Base-by-base conservation (phyloP, 2,888 invertebrate species). In the Tribolium freemani region DNA sequence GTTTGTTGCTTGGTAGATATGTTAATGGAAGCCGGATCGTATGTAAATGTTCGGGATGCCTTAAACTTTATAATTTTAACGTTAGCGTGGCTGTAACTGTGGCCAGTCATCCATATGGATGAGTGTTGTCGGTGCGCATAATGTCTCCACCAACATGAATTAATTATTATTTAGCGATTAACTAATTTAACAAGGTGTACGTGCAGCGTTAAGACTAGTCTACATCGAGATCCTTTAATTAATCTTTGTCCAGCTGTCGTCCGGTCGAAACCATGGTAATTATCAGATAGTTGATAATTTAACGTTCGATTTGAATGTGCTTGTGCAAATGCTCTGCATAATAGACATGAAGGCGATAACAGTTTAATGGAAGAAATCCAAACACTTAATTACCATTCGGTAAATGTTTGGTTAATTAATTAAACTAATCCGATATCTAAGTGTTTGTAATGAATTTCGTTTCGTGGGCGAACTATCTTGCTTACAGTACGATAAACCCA, bases 21-120 rank as follows among this genome's bases (percentile, higher is more conserved):
- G 77, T 73, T 75, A 77, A 77, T 76, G 75, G 76, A 71, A 71
- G 69, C 71, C 74, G 75, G 73, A 76, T 76, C 66, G 72, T 76
- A 75, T 76, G 78, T 77, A 76, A 77, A 76, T 75, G 68, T 67
- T 69, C 72, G 73, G 74, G 74, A 76, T 76, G 68, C 71, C 72
- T 70, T 61, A 73, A 72, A 75, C 67, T 75, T 72, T 72, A 69
- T 76, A 75, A 74, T 75, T 71, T 75, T 73, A 72, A 75, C 71
- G 72, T 67, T 56, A 56, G 48, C 48, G 71, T 64, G 46, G 58
- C 57, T 26, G 63, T 70, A 70, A 70, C 69, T 63, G 69, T 70
- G 63, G 53, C 63, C 20, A 64, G 21, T 10, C 21, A 64, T 64
- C 38, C 64, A 64, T 64, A 64, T 64, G 64, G 26, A 64, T 64